phyloP scores from a whole-genome alignment of 2,113 vertebrate genomes.

The Ceuthmochares aereus region DNA sequence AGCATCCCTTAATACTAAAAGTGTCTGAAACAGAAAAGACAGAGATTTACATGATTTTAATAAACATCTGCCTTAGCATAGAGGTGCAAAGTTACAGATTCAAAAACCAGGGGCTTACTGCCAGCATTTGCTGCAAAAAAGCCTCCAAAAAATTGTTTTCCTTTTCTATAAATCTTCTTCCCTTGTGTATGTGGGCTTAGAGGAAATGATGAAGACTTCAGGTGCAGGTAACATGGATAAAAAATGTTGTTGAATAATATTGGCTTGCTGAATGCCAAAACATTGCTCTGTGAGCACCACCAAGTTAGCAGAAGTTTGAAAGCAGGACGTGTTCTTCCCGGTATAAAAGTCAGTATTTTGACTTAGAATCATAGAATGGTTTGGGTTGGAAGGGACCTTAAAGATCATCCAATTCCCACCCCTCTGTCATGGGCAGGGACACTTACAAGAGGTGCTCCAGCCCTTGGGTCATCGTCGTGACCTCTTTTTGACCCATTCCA shows the following conservation, averaged over 20 bases:
- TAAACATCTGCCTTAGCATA: slow-evolving; percentile 69
- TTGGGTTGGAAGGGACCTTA: too few species aligned
- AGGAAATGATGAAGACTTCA: neutral
- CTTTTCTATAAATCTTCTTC: neutral
- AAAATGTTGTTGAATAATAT: neutral
- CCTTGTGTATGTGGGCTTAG: neutral
- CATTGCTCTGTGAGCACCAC: too few species aligned
- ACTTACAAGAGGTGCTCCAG: too few species aligned
- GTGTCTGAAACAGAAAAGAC: slow-evolving; percentile 61
- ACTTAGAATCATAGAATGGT: too few species aligned
- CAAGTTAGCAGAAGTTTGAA: too few species aligned
- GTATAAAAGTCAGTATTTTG: too few species aligned
- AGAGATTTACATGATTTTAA: slow-evolving; percentile 75
- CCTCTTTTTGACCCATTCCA: too few species aligned
- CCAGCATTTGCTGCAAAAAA: neutral
- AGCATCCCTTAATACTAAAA: slow-evolving; percentile 64
- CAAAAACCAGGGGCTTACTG: slow-evolving; percentile 18
- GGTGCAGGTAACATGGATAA: neutral
- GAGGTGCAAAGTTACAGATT: slow-evolving; percentile 47
- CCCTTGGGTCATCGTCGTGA: too few species aligned
- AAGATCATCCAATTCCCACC: too few species aligned
- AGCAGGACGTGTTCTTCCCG: too few species aligned
- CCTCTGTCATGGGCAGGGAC: too few species aligned
- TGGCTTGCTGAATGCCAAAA: neutral
- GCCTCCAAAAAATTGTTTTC: neutral